These are phyloP conservation scores for Chrysocyon brachyurus DNA, from an alignment of 2,797 vertebrate genomes.

Conservation along the genomic window DNA sequence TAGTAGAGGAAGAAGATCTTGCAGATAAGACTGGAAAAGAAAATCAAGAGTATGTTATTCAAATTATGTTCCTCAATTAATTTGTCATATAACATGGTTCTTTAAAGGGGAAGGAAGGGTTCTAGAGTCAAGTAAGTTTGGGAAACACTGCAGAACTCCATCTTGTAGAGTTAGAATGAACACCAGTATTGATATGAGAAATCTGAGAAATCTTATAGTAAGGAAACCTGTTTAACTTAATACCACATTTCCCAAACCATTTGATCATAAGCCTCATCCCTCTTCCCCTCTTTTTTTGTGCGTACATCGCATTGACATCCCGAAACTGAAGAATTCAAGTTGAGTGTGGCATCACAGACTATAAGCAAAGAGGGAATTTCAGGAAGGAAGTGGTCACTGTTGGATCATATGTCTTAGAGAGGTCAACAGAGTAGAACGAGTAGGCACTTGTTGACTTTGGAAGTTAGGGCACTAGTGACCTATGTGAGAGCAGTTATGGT, in stretches of 20 bases:
- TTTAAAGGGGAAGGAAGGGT: neutral
- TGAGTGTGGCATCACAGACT: conserved; percentile 47
- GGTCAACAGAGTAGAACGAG: conserved; percentile 22
- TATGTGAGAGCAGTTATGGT: neutral
- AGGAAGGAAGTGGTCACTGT: conserved; percentile 50
- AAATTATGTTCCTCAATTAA: conserved; percentile 37
- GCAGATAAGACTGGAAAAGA: conserved; percentile 49
- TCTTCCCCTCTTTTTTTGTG: neutral
- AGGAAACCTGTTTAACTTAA: conserved; percentile 21
- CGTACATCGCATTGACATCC: conserved; percentile 10
- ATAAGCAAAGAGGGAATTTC: conserved; percentile 56
- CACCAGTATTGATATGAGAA: neutral
- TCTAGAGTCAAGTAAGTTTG: neutral
- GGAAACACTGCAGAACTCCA: neutral
- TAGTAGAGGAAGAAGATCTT: conserved; percentile 22
- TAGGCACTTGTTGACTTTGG: neutral
- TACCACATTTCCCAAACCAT: conserved; percentile 14
- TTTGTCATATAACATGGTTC: conserved; percentile 11
- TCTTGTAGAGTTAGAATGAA: neutral
- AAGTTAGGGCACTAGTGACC: neutral
- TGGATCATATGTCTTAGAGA: conserved; percentile 44
- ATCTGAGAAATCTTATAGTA: neutral
- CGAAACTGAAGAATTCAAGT: conserved; percentile 24
- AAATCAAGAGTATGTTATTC: neutral
- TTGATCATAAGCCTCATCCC: neutral